These are phyloP conservation scores for Pogoniulus pusillus DNA, from an alignment of 2,797 vertebrate species.

Conservation along the genomic window DNA sequence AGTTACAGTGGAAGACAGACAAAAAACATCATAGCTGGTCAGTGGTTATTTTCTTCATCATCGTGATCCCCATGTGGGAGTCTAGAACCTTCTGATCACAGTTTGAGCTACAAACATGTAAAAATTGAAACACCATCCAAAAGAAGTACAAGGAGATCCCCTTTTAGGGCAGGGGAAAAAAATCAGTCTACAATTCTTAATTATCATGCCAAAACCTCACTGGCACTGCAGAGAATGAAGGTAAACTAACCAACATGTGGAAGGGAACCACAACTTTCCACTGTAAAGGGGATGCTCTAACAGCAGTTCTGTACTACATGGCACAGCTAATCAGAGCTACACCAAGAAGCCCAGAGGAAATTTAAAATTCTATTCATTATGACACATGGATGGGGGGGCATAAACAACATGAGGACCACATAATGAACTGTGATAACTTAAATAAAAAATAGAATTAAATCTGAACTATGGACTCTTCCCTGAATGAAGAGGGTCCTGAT, in stretches of 20 bases:
- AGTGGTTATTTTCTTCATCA: not conserved
- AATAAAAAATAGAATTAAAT: not conserved
- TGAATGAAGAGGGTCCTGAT: not conserved
- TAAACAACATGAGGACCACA: not conserved
- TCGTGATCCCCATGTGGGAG: accelerated
- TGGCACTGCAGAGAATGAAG: not conserved
- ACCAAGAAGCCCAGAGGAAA: not conserved
- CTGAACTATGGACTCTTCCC: not conserved
- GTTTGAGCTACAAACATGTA: not conserved
- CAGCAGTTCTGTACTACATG: accelerated
- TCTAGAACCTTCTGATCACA: not conserved
- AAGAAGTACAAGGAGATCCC: not conserved
- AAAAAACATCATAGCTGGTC: not conserved
- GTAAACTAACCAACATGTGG: not conserved
- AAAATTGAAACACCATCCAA: not conserved
- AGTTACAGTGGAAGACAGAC: not conserved
- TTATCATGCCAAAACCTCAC: not conserved
- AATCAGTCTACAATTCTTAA: not conserved
- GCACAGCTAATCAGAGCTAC: not conserved
- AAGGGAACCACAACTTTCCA: not conserved
- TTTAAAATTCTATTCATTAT: not conserved
- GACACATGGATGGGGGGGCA: not conserved
- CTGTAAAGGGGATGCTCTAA: not conserved
- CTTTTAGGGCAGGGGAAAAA: not conserved
- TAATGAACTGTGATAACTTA: not conserved